Conservation (phyloP, 2,797 vertebrate species). For the Gallinago nigripennis region DNA sequence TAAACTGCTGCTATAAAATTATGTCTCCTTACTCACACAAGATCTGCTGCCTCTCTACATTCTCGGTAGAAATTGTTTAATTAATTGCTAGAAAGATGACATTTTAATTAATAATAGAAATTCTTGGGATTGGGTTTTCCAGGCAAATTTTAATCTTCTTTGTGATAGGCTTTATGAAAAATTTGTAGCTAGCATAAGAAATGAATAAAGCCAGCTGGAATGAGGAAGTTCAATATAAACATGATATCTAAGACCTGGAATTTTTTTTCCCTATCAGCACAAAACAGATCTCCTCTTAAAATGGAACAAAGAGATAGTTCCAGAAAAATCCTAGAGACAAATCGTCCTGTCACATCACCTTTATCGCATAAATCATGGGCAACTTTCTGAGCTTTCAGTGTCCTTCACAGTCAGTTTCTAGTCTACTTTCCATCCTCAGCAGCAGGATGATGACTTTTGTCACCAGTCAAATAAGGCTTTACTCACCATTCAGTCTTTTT, state of each 20-base stretch:
- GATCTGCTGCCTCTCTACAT: neutral
- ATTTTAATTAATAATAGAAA: slow-evolving; percentile 2
- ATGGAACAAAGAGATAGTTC: neutral
- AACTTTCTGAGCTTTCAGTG: neutral
- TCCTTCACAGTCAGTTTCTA: neutral
- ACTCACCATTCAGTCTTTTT: neutral
- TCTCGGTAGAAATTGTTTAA: neutral
- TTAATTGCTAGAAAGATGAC: neutral
- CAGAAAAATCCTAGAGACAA: neutral
- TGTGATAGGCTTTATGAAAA: neutral
- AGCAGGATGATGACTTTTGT: neutral
- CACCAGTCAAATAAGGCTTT: neutral
- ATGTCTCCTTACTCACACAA: neutral
- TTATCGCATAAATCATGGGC: neutral
- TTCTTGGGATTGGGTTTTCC: neutral
- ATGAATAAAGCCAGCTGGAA: neutral
- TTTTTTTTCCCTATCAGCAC: rapidly evolving
- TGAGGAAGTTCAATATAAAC: neutral
- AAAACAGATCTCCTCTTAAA: neutral
- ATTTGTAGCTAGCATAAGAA: neutral
- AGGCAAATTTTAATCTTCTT: neutral
- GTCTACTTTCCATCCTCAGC: neutral
- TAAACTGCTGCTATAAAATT: neutral
- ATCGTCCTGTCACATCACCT: neutral
- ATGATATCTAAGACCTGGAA: neutral